These are phyloP conservation scores for Trachelus tabidus DNA, from an alignment of 2,888 invertebrate genomes.

Conservation along the genomic window DNA sequence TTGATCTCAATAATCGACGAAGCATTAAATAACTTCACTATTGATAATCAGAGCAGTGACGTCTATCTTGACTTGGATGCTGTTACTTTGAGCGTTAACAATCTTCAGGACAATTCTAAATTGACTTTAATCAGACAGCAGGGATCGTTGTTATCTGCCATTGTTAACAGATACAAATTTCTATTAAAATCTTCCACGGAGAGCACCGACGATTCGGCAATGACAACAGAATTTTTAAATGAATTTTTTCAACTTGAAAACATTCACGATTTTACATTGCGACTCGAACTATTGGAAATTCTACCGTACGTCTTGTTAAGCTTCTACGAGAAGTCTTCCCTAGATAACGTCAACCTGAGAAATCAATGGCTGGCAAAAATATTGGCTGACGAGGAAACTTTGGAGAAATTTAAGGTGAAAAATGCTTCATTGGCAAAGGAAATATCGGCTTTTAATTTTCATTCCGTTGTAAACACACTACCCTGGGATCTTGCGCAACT, in stretches of 20 bases:
- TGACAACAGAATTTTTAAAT: conserved; percentile 35
- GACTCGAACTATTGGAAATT: conserved; percentile 28
- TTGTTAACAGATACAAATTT: conserved; percentile 2
- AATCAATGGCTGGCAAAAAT: conserved; percentile 46
- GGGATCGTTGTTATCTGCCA: conserved; percentile 55
- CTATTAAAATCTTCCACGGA: neutral
- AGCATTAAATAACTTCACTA: conserved; percentile 62
- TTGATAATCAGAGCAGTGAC: conserved; percentile 16
- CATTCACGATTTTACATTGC: neutral
- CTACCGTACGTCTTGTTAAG: conserved; percentile 59
- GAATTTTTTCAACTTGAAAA: conserved; percentile 33
- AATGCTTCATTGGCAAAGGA: conserved; percentile 31
- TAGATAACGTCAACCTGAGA: conserved; percentile 58
- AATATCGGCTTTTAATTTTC: conserved; percentile 30
- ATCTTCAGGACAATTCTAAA: conserved; percentile 69
- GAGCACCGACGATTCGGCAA: neutral
- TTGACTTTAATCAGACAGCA: conserved; percentile 71
- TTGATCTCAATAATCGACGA: conserved; percentile 68
- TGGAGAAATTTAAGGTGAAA: conserved; percentile 23
- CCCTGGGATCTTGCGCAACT: conserved; percentile 45
- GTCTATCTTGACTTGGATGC: conserved; percentile 50
- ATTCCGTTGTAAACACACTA: conserved; percentile 15
- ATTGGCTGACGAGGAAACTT: conserved; percentile 13
- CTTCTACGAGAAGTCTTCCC: conserved; percentile 63
- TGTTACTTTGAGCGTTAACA: conserved; percentile 62